Conservation (phyloP, 2,888 invertebrate species). For the Diarsia mendica region DNA sequence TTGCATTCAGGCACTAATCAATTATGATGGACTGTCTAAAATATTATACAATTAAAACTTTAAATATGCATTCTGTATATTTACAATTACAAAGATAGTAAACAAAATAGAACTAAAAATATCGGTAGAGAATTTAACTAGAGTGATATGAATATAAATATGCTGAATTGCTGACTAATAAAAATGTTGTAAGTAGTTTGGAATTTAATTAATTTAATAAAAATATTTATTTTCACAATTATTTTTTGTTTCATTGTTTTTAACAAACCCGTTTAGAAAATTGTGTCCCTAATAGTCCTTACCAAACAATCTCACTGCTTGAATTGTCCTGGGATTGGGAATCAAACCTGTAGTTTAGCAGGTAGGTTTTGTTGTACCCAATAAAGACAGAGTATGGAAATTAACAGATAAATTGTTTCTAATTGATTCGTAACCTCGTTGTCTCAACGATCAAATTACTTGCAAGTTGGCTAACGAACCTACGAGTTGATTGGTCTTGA, state of each 20-base stretch:
- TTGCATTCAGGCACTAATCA: not conserved
- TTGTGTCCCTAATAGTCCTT: not conserved
- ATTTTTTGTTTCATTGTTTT: not conserved
- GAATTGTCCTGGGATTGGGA: not conserved
- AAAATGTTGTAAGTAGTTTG: constrained; percentile 3
- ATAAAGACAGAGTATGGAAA: constrained; percentile 42
- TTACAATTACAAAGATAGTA: too few relatives aligned
- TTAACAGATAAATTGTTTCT: constrained; percentile 46
- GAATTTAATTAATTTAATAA: constrained; percentile 1
- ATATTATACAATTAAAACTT: too few relatives aligned
- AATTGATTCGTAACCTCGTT: constrained; percentile 55
- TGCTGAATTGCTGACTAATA: not conserved
- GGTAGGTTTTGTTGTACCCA: not conserved
- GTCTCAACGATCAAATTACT: constrained; percentile 46
- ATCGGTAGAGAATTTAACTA: not conserved
- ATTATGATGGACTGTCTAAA: too few relatives aligned
- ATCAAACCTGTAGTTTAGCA: constrained; percentile 4
- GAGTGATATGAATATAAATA: not conserved
- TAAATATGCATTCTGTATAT: too few relatives aligned
- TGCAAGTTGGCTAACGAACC: constrained; percentile 36
- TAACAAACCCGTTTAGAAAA: not conserved
- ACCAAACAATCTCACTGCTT: not conserved
- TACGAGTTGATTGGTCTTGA: constrained; percentile 52
- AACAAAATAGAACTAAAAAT: not conserved
- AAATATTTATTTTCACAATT: constrained; percentile 6